Evolutionary conservation across 2,113 vertebrate genomes (phyloP).

Genomic region (Ptilonorhynchus violaceus): DNA sequence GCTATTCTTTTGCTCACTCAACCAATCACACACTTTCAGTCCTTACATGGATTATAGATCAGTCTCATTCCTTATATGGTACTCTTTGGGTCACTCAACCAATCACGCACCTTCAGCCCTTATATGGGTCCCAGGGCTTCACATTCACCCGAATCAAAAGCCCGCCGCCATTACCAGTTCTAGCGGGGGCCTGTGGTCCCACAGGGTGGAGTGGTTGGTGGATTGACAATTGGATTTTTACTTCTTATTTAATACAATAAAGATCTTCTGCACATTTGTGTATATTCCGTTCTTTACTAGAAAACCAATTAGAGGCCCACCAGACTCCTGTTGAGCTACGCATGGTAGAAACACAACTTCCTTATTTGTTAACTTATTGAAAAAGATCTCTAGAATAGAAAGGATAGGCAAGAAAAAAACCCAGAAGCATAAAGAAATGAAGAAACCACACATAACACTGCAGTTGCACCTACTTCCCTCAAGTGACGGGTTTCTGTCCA

Average conservation of each 20-base stretch:
- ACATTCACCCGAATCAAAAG: too few species aligned
- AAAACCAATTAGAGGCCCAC: neutral
- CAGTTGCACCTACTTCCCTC: neutral
- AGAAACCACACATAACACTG: fast-evolving
- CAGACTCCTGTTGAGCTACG: neutral
- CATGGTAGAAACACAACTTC: neutral
- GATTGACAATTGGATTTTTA: neutral
- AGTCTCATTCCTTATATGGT: too few species aligned
- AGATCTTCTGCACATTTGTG: neutral
- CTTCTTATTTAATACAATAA: neutral
- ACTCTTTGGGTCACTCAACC: too few species aligned
- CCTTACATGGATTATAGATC: too few species aligned
- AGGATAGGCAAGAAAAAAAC: neutral
- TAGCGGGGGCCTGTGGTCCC: too few species aligned
- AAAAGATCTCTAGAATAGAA: neutral
- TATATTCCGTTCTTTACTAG: neutral
- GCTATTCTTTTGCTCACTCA: too few species aligned
- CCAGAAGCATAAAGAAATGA: neutral
- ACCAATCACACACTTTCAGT: too few species aligned
- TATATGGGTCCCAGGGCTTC: too few species aligned
- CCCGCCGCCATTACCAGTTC: too few species aligned
- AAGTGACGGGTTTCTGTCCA: neutral
- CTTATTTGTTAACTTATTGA: neutral
- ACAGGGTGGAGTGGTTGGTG: neutral
- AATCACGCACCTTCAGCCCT: too few species aligned